These are phyloP conservation scores for Microplitis manilae DNA, from an alignment of 2,888 invertebrate species.

Conservation along the genomic window DNA sequence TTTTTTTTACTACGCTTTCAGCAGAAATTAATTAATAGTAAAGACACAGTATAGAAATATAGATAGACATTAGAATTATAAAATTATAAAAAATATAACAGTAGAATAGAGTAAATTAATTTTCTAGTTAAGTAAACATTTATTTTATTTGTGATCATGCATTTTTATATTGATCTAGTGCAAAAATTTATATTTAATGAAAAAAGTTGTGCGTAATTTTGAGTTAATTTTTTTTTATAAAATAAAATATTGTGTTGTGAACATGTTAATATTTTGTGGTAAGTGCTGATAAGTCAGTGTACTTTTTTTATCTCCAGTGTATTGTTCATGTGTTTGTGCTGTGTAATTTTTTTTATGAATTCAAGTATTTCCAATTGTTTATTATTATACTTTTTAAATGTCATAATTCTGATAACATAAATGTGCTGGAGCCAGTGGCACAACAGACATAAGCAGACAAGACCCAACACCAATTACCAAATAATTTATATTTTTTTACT, in stretches of 20 bases:
- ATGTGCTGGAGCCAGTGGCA: constrained; percentile 52
- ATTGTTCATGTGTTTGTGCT: not conserved
- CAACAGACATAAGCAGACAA: constrained; percentile 62
- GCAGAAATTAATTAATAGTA: constrained; percentile 8
- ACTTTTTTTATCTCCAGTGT: no score
- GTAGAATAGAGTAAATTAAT: not conserved
- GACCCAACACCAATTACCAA: constrained; percentile 65
- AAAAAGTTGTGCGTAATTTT: not conserved
- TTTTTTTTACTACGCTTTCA: constrained; percentile 12
- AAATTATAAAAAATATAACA: not conserved
- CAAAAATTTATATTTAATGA: not conserved
- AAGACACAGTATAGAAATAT: not conserved
- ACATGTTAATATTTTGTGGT: not conserved
- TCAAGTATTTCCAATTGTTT: not conserved
- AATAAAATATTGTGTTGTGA: not conserved
- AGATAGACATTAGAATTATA: constrained; percentile 1
- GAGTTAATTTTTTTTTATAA: not conserved
- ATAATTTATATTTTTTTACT: constrained; percentile 47
- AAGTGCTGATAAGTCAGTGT: no score
- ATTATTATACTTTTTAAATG: not conserved
- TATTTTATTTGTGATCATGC: not conserved
- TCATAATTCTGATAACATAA: constrained; percentile 2
- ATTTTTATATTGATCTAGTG: not conserved
- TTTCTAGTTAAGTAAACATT: not conserved
- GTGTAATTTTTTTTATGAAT: not conserved